Conservation (phyloP, 92 coral and sea anemone genomes). For the Micromussa lordhowensis region DNA sequence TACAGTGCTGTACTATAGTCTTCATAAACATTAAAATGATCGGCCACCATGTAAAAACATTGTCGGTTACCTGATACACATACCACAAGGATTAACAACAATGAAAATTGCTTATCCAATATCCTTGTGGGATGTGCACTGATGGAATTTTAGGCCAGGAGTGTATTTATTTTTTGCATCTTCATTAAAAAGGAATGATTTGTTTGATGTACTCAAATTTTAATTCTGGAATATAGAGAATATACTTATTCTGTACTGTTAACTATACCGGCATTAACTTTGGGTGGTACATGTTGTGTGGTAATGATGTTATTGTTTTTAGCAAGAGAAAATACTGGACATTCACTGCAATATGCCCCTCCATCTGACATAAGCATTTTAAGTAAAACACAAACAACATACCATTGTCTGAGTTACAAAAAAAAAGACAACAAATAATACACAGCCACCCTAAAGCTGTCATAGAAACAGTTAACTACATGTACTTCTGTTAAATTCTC, state of each 20-base stretch:
- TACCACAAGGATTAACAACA: not conserved
- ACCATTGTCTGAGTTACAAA: not conserved
- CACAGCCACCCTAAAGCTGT: not conserved
- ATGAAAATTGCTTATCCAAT: not conserved
- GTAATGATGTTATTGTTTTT: too few relatives aligned
- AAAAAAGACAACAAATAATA: not conserved
- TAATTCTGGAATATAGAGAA: too few relatives aligned
- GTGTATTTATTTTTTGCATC: too few relatives aligned
- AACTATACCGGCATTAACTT: too few relatives aligned
- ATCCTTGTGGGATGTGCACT: not conserved
- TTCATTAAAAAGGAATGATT: too few relatives aligned
- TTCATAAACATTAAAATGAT: not conserved
- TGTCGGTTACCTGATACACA: not conserved
- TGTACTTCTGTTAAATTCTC: not conserved
- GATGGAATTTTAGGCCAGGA: not conserved
- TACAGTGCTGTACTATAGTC: too few relatives aligned
- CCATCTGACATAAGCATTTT: not conserved
- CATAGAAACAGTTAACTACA: too few relatives aligned
- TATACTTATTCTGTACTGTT: too few relatives aligned
- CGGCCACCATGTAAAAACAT: not conserved
- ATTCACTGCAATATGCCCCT: not conserved
- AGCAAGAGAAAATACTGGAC: not conserved
- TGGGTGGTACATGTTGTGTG: too few relatives aligned
- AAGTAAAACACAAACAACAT: not conserved
- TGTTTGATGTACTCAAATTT: too few relatives aligned